Evolutionary conservation across 2,797 vertebrate genomes (phyloP), one percentile per base, ranked within the genome.

Genomic region (Myotis planiceps): DNA sequence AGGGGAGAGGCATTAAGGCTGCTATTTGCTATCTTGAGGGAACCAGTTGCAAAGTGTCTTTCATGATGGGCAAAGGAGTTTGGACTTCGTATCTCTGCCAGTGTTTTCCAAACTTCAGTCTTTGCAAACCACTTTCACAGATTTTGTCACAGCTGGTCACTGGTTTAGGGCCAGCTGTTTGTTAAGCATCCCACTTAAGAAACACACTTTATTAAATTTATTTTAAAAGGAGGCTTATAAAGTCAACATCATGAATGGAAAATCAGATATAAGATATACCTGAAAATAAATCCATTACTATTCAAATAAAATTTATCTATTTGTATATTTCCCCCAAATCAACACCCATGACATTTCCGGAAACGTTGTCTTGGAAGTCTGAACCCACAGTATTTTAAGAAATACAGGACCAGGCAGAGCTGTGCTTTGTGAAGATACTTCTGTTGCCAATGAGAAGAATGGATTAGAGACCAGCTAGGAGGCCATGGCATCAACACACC

Each of bases 131-230:
- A 82, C 21, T 2, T 15, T 58, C 3, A 19, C 82, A 9, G 1
- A 10, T n/a, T 63, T 32, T 32, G 25, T 15, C 32, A 45, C 1
- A 21, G 5, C n/a, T 23, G 45, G 66, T n/a, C 63, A 60, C 9
- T 7, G 18, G 65, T 14, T 23, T 21, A 15, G 6, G 7, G 29
- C 32, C 68, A 29, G 27, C 92, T 51, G 16, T 25, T 37, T 65
- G 66, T 68, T 45, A 76, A 91, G 47, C n/a, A 79, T 34, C 21
- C 25, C 13, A 37, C 80, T 92, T 71, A n/a, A 65, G 87, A 51
- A 47, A 13, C 13, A 7, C 2, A 78, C 37, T 68, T 72, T 42
- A 65, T 72, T 32, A 45, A 19, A 68, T 55, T 47, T 69, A 39
- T 51, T 90, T 80, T 39, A 39, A 83, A 88, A 68, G 42, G 21